Evolutionary conservation across 1,140 invertebrate species (phyloP).

Genomic region (Palaemon carinicauda): DNA sequence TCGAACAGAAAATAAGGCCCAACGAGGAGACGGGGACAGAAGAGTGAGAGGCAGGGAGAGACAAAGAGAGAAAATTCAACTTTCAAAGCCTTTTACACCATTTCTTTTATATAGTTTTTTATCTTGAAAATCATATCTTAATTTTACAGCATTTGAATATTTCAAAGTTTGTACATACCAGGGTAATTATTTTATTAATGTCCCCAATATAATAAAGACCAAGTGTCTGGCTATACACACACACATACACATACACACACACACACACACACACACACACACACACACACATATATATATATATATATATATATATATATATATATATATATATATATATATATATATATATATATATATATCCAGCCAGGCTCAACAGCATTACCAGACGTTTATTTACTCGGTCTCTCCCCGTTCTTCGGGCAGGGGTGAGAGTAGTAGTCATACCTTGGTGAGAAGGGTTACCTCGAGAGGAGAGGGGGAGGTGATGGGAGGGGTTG

Average conservation of each 20-base stretch:
- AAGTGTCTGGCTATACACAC: too few species aligned
- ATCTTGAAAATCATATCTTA: not conserved
- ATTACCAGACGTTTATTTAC: not conserved
- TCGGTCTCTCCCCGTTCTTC: too few species aligned
- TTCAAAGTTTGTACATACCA: not conserved
- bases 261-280: not conserved
- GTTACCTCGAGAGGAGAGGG: too few species aligned
- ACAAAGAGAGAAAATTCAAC: not conserved
- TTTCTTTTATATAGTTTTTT: not conserved
- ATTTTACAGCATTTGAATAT: not conserved
- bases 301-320: not conserved
- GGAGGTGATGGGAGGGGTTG: too few species aligned
- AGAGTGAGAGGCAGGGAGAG: constrained; percentile 3
- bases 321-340: not conserved
- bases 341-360: not conserved
- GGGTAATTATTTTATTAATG: not conserved
- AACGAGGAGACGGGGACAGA: not conserved
- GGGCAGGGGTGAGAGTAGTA: too few species aligned
- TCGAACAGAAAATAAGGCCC: not conserved
- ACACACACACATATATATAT: not conserved
- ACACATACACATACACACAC: too few species aligned
- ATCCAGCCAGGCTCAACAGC: not conserved
- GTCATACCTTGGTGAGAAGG: too few species aligned
- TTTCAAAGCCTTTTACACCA: not conserved
- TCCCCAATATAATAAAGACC: too few species aligned